Evolutionary conservation across 2,888 invertebrate species (phyloP), one percentile per base, ranked within the genome.

Genomic region (Acronicta alni): DNA sequence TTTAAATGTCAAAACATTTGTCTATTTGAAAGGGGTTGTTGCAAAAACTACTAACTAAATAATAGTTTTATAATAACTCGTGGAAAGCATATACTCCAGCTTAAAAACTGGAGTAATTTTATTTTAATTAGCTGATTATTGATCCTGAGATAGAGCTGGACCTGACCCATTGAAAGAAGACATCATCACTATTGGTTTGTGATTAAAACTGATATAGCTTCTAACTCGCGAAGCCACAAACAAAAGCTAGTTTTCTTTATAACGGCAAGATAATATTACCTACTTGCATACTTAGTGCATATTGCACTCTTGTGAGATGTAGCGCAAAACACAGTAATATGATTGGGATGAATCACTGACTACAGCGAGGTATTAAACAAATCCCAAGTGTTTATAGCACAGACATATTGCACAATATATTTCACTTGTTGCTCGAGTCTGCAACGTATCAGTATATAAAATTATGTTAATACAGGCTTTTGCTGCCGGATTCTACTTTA

Each of bases 351-450:
- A 72, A 44, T 15, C 51, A 48, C 37, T 15, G 67, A 43, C 32
- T 35, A 47, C 49, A 41, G 15, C 59, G 15, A n/a, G 37, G 52
- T 58, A 67, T 68, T 73, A 73, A 73, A 52, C 70, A 61, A 68
- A 68, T 61, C 74, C 62, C 38, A 2, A 16, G 41, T 68, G 46
- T 61, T 68, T 73, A 48, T 51, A 35, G 39, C 12, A 48, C 47
- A n/a, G 43, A 52, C 62, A 54, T 73, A 69, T 74, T 62, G 74
- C 39, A 69, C 51, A 68, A 68, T 73, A 67, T 48, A 73, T 68
- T 54, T 32, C 55, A 68, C 74, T 73, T 73, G 67, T 73, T 73
- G 74, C 62, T n/a, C 20, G 26, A 17, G 26, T 55, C 17, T 41
- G 48, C 45, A 39, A 8, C 41, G 32, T 48, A 67, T 39, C 46